phyloP scores from a whole-genome alignment of 2,113 vertebrate species.

The Plecotus auritus region DNA sequence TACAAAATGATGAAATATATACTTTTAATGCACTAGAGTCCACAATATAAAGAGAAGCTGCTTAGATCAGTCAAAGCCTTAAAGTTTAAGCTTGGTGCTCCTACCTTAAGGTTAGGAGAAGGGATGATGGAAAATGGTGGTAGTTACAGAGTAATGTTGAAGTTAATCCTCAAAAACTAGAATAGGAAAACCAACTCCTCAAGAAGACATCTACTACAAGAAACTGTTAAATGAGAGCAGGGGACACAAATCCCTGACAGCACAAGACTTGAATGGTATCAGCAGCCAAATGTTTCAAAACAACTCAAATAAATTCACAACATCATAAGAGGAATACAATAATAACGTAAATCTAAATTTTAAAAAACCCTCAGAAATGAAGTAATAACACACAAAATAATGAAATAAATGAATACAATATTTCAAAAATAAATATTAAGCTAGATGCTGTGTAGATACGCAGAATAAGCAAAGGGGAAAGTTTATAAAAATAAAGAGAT shows the following conservation, averaged over 20 bases:
- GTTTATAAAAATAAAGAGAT: background rate
- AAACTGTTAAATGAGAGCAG: background rate
- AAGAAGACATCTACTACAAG: background rate
- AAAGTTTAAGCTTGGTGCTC: background rate
- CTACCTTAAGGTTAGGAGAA: background rate
- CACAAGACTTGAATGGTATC: background rate
- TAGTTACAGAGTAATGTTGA: background rate
- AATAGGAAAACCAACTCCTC: background rate
- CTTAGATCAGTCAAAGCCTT: background rate
- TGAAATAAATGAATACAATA: background rate
- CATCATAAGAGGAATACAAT: background rate
- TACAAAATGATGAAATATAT: background rate
- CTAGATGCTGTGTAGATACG: background rate
- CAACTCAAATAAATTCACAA: background rate
- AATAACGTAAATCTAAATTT: background rate
- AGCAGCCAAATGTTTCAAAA: background rate
- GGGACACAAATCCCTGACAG: background rate
- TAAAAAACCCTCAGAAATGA: background rate
- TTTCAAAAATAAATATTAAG: background rate
- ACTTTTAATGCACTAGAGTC: background rate
- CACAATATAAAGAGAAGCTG: background rate
- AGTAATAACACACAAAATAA: accelerated
- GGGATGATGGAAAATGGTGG: too few relatives aligned
- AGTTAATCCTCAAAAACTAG: background rate
- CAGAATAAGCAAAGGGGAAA: background rate